These are phyloP conservation scores for Amia ocellicauda DNA, from an alignment of 2,113 vertebrate species.

Conservation along the genomic window DNA sequence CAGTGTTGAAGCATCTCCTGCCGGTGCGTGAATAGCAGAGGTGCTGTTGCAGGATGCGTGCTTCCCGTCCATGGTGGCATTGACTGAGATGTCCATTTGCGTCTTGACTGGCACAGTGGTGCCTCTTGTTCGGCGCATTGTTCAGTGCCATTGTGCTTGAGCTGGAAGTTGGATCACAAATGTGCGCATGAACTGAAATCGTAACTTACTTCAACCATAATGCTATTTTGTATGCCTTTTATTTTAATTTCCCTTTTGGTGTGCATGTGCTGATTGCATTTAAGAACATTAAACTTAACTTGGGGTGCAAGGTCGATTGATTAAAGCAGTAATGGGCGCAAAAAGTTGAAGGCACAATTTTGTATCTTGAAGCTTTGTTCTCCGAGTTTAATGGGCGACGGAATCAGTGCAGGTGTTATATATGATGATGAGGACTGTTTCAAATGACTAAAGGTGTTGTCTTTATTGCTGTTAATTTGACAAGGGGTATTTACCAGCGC, in stretches of 20 bases:
- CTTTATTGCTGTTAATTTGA: conserved; percentile 14
- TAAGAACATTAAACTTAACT: neutral
- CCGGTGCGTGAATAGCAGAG: conserved; percentile 5
- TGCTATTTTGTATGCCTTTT: neutral
- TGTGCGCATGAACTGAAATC: neutral
- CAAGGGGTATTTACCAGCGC: neutral
- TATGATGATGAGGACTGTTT: too few species aligned
- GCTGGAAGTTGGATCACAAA: conserved; percentile 16
- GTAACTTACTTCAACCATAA: neutral
- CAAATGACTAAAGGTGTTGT: neutral
- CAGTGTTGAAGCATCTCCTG: conserved; percentile 6
- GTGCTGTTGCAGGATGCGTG: neutral
- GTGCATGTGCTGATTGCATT: neutral
- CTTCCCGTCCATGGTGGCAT: neutral
- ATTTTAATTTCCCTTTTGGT: neutral
- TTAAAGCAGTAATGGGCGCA: neutral
- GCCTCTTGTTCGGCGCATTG: conserved; percentile 57
- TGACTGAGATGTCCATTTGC: neutral
- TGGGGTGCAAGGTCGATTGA: neutral
- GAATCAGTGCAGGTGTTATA: too few species aligned
- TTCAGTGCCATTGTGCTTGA: conserved; percentile 15
- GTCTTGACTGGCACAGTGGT: conserved; percentile 24
- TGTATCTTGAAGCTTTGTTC: neutral
- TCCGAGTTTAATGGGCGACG: too few species aligned
- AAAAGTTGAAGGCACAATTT: conserved; percentile 3